These are phyloP conservation scores for Xiphophorus hellerii DNA, from an alignment of 2,113 vertebrate genomes.

Conservation along the genomic window DNA sequence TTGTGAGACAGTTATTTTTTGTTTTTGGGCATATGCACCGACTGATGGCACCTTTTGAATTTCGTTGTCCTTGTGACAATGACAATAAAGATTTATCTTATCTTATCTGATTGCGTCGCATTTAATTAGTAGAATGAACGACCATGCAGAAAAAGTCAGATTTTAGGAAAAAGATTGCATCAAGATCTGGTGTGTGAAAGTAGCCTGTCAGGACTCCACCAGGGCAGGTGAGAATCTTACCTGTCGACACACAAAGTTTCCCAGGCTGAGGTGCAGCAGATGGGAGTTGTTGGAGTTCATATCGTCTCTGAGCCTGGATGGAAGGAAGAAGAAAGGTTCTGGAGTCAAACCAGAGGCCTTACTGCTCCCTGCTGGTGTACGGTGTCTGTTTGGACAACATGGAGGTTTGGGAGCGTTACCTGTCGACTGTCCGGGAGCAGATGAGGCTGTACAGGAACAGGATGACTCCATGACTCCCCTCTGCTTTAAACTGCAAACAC, in stretches of 20 bases:
- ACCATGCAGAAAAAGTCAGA: no score
- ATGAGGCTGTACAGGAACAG: conserved; percentile 90
- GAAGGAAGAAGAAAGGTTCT: conserved; percentile 1
- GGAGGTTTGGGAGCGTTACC: conserved; percentile 63
- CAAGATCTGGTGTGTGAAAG: no score
- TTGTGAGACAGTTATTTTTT: no score
- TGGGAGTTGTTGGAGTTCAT: conserved; percentile 75
- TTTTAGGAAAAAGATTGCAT: no score
- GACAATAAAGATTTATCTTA: no score
- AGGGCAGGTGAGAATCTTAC: conserved; percentile 61
- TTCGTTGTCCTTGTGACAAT: no score
- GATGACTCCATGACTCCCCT: conserved; percentile 86
- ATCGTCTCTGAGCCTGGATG: conserved; percentile 81
- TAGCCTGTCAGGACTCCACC: background rate
- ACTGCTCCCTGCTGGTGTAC: background rate
- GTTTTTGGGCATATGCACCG: no score
- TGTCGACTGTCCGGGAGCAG: conserved; percentile 85
- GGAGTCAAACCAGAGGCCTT: background rate
- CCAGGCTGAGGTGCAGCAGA: conserved; percentile 72
- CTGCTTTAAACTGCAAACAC: conserved; percentile 79
- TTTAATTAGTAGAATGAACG: no score
- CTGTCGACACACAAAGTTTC: conserved; percentile 83
- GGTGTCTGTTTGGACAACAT: background rate
- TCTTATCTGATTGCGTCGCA: no score
- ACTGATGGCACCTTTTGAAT: no score